Percentiles rank a stretch among this genome's conserved stretches.
Evolutionary conservation across 2,888 invertebrate species (phyloP).

Genomic region (Synergus gifuensis): DNA sequence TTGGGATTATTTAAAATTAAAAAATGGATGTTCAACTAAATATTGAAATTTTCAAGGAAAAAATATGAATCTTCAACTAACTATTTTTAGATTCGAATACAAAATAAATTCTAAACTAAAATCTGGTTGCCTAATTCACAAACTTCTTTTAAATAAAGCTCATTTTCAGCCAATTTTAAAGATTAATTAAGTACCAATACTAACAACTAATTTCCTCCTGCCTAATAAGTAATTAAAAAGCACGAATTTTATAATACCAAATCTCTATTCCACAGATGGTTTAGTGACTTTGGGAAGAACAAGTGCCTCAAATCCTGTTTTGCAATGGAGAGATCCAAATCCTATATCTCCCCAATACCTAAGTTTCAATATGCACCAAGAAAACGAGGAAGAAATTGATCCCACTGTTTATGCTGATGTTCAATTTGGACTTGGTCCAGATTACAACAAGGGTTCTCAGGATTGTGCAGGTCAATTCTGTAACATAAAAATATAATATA

Average conservation of each 20-base stretch:
- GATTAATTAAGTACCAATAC: background rate
- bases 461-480: constrained; percentile 49
- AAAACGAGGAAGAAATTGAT: constrained; percentile 49
- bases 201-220: background rate
- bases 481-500: background rate
- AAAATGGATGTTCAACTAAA: no score
- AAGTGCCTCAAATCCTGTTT: constrained; percentile 39
- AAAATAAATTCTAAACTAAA: no score
- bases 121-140: no score
- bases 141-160: no score
- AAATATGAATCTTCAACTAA: no score
- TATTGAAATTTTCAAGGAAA: no score
- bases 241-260: background rate
- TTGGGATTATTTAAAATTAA: no score
- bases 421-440: constrained; percentile 52
- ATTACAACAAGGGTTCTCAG: constrained; percentile 50
- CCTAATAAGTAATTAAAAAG: background rate
- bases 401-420: constrained; percentile 48
- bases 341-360: constrained; percentile 50
- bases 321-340: constrained; percentile 52
- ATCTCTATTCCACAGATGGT: constrained; percentile 44
- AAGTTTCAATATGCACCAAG: constrained; percentile 48
- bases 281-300: constrained; percentile 49
- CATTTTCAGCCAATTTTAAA: no score
- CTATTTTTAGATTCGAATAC: no score